These are phyloP conservation scores for Anorthoa munda DNA, from an alignment of 2,888 invertebrate genomes.

Conservation along the genomic window DNA sequence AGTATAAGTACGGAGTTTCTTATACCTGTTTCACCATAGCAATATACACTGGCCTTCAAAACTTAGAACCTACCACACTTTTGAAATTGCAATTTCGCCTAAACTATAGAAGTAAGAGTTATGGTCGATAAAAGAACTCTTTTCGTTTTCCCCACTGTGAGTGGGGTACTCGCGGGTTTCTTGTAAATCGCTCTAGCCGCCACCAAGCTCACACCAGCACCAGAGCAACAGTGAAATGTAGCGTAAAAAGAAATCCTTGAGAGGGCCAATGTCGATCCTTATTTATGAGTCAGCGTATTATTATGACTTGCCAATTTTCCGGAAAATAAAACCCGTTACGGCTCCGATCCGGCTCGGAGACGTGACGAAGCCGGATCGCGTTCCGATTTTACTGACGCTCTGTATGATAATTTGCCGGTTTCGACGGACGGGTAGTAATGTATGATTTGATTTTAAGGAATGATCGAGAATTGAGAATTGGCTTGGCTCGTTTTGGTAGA, in stretches of 20 bases:
- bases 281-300: slow-evolving; percentile 90
- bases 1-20: no score
- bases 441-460: slow-evolving; percentile 69
- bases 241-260: slow-evolving; percentile 88
- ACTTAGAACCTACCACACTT: no score
- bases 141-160: not conserved
- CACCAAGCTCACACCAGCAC: slow-evolving; percentile 57
- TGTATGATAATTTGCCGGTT: slow-evolving; percentile 80
- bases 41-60: no score
- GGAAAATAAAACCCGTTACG: slow-evolving; percentile 87
- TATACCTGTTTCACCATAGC: no score
- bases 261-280: slow-evolving; percentile 88
- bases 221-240: slow-evolving; percentile 85
- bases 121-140: not conserved
- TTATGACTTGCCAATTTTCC: slow-evolving; percentile 90
- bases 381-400: slow-evolving; percentile 81
- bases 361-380: slow-evolving; percentile 80
- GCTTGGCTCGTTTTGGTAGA: not conserved
- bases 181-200: slow-evolving; percentile 48
- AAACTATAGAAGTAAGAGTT: no score
- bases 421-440: slow-evolving; percentile 59
- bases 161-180: no score
- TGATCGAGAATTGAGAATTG: slow-evolving; percentile 44
- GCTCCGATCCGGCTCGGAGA: slow-evolving; percentile 74
- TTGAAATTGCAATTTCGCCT: no score